Conservation (phyloP, 2,797 vertebrate species). For the Macropus fuliginosus region DNA sequence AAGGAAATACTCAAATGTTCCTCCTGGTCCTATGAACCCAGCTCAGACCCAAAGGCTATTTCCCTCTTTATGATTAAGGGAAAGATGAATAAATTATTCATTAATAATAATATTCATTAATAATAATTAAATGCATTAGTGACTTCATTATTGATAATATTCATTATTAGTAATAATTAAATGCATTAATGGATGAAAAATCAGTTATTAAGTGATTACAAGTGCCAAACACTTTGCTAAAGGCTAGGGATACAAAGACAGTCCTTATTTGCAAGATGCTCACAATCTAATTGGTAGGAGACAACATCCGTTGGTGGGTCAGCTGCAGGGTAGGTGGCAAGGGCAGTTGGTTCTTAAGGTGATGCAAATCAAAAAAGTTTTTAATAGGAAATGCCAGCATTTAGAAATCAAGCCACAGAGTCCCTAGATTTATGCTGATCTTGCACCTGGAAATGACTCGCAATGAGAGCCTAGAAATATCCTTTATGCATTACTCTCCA, state of each 20-base stretch:
- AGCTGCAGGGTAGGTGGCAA: not conserved
- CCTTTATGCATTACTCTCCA: slow-evolving; percentile 26
- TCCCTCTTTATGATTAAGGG: not conserved
- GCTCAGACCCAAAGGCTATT: not conserved
- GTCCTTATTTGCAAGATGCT: not conserved
- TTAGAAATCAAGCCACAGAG: slow-evolving; percentile 1
- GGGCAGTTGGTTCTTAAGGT: not conserved
- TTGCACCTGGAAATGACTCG: slow-evolving; percentile 12
- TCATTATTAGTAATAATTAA: not conserved
- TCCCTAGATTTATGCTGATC: not conserved
- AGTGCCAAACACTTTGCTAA: not conserved
- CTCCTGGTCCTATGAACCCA: not conserved
- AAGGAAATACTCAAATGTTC: not conserved
- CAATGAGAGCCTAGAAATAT: slow-evolving; percentile 53
- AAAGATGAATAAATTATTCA: not conserved
- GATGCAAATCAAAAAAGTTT: not conserved
- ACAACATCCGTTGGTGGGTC: not conserved
- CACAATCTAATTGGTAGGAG: not conserved
- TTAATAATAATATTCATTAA: no score
- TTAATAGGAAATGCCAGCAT: slow-evolving; percentile 29
- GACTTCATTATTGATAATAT: no score
- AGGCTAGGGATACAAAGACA: not conserved
- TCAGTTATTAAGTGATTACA: not conserved
- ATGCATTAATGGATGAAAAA: not conserved
- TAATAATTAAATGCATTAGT: no score